Base-by-base conservation (phyloP, 2,113 vertebrate genomes). In the Pterocles gutturalis region DNA sequence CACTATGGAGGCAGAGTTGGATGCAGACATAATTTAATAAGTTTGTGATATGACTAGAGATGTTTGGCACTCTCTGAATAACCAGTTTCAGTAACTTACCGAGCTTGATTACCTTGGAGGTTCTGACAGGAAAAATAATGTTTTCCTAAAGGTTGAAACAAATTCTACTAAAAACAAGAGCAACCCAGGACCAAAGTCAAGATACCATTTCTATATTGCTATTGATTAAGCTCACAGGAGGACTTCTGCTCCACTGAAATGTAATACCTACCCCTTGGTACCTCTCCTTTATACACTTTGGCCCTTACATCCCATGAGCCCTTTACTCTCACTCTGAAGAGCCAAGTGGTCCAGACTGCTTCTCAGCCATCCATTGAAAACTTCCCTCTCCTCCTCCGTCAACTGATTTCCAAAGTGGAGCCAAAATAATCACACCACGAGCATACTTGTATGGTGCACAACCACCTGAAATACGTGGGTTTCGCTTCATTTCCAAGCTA, bases 91-190 rank as follows among this genome's bases (percentile, higher is more conserved):
- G 67, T 77, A 78, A 90, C 85, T 66, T 46, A 46, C 28, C 12
- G 21, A 80, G 54, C 28, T 6, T 86, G 72, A 90, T 90, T 93
- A 93, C 38, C 46, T 94, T 88, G 75, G 82, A 89, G 46, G 25
- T 46, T 78, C 71, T 87, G 79, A 78, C 79, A 87, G 71, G 79
- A 96, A 96, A 93, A 95, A 75, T 51, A 90, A 96, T 41, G 36
- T 96, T 90, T 96, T 89, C 57, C 41, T 83, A 82, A 90, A 93
- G 60, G 46, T 2, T 92, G 79, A 92, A 89, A 75, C 64, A 84
- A 93, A 93, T 92, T 75, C 88, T 82, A 53, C 55, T 81, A 70
- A 87, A 89, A 86, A 21, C 20, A 48, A 19, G 20, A 29, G 38
- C 53, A 96, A 78, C 33, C 41, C 14, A 25, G 38, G 60, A 90